Percentiles rank a stretch among this genome's conserved stretches.
These are phyloP conservation scores for Paraplagusia blochii DNA, from an alignment of 2,113 vertebrate species.

Conservation along the genomic window DNA sequence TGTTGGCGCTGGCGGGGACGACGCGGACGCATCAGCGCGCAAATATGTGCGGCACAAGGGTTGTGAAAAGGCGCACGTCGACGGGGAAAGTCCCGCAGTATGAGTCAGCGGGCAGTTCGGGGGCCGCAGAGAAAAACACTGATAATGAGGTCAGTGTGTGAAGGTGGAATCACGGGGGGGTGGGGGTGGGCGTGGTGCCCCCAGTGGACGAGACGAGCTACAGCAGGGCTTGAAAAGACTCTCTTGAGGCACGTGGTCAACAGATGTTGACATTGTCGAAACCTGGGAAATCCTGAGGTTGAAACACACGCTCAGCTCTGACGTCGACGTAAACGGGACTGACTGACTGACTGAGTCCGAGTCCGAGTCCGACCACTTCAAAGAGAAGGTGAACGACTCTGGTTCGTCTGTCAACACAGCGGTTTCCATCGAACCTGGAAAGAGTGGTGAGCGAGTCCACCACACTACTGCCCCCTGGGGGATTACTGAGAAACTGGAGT, in stretches of 20 bases:
- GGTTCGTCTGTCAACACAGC: conserved; percentile 23
- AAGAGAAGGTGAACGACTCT: conserved; percentile 24
- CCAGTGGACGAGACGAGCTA: neutral
- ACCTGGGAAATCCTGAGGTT: conserved; percentile 25
- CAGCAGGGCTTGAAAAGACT: no score
- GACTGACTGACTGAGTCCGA: neutral
- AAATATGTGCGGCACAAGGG: conserved; percentile 44
- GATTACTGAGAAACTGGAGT: conserved; percentile 31
- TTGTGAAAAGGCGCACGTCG: conserved; percentile 5
- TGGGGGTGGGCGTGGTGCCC: no score
- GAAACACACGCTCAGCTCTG: conserved; percentile 18
- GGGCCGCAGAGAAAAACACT: neutral
- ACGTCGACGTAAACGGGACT: conserved; percentile 40
- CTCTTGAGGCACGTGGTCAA: neutral
- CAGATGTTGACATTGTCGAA: neutral
- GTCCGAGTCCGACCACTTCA: conserved; percentile 49
- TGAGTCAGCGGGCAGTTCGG: conserved; percentile 32
- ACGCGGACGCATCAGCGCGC: conserved; percentile 48
- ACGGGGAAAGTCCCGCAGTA: conserved; percentile 43
- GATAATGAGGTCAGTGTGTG: neutral
- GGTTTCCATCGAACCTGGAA: conserved; percentile 66
- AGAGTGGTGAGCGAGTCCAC: conserved; percentile 48
- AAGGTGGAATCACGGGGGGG: neutral
- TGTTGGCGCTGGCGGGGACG: conserved; percentile 35
- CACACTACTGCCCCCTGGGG: conserved; percentile 25